These are phyloP conservation scores for Pristionchus fissidentatus DNA, from an alignment of 2,888 invertebrate genomes.

Conservation along the genomic window DNA sequence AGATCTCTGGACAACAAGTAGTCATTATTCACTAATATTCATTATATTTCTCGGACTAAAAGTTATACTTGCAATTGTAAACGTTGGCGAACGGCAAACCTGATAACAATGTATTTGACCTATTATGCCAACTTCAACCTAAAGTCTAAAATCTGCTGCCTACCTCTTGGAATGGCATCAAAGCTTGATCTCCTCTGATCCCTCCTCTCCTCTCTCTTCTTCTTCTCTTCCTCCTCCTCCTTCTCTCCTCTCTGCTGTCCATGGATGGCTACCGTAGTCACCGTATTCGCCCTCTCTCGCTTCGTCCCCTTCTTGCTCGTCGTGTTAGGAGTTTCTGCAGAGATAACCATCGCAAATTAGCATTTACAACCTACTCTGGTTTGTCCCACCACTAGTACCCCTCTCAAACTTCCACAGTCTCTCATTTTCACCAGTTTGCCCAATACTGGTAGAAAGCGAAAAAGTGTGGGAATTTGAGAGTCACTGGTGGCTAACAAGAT, in stretches of 20 bases:
- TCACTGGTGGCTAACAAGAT: too few relatives aligned
- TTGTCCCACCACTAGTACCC: too few relatives aligned
- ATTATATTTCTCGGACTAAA: too few relatives aligned
- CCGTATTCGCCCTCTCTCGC: not conserved
- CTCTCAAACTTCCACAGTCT: too few relatives aligned
- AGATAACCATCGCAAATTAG: too few relatives aligned
- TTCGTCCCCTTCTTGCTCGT: too few relatives aligned
- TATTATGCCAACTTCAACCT: not conserved
- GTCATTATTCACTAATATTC: too few relatives aligned
- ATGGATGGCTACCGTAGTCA: not conserved
- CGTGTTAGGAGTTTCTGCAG: constrained; percentile 10
- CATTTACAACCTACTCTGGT: too few relatives aligned
- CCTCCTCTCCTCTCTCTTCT: not conserved
- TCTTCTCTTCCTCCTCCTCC: not conserved
- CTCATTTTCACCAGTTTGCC: too few relatives aligned
- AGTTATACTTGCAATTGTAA: not conserved
- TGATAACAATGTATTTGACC: not conserved
- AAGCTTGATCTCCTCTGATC: not conserved
- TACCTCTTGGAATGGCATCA: not conserved
- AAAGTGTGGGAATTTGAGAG: too few relatives aligned
- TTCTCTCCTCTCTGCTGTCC: not conserved
- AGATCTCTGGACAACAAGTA: constrained; percentile 6
- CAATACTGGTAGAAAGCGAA: too few relatives aligned
- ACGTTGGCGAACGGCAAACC: not conserved
- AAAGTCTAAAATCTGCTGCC: not conserved